phyloP scores from a whole-genome alignment of 1,140 invertebrate genomes.

The Lucilia cuprina region DNA sequence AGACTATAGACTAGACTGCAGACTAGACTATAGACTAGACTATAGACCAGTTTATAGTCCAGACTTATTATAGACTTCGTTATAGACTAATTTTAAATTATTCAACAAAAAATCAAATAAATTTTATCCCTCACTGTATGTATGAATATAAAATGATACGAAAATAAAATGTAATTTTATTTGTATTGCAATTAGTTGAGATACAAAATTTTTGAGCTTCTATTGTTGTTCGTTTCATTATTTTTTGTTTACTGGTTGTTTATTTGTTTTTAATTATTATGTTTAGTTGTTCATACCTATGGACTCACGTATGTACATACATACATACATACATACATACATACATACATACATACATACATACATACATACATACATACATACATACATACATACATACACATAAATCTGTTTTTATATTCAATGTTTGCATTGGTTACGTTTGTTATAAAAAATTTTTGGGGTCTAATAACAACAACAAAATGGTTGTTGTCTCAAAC shows the following conservation, averaged over 20 bases:
- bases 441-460: not conserved
- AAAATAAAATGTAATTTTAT: conserved; percentile 23
- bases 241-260: not conserved
- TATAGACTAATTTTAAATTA: too few species aligned
- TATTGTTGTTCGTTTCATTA: not conserved
- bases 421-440: not conserved
- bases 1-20: too few species aligned
- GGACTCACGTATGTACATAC: too few species aligned
- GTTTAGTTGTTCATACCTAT: not conserved
- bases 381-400: too few species aligned
- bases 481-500: not conserved
- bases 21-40: too few species aligned
- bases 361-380: too few species aligned
- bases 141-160: not conserved
- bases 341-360: not conserved
- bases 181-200: conserved; percentile 27
- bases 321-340: not conserved
- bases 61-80: too few species aligned
- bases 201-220: not conserved
- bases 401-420: not conserved
- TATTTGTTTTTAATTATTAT: conserved; percentile 31
- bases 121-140: not conserved
- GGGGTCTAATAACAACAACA: not conserved
- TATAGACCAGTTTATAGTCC: too few species aligned
- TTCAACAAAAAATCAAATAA: too few species aligned